These are phyloP conservation scores for Procambarus clarkii DNA, from an alignment of 1,140 invertebrate species.

Conservation along the genomic window DNA sequence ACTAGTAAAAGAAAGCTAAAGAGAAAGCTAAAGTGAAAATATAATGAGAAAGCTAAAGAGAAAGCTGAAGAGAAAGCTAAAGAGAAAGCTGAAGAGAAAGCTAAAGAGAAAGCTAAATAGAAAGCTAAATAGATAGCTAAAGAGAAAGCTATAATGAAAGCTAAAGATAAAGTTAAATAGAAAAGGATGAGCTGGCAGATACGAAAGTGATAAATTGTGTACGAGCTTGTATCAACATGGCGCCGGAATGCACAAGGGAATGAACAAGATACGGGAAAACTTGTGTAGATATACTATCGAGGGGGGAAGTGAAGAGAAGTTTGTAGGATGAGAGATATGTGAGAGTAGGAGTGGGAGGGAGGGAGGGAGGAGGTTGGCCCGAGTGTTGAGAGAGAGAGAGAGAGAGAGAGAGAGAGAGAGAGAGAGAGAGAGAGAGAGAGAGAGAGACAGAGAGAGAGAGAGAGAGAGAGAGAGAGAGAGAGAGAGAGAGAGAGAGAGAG, in stretches of 20 bases:
- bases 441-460: not conserved
- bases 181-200: not conserved
- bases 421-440: not conserved
- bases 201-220: not conserved
- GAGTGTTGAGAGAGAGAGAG: not conserved
- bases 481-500: no score
- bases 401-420: not conserved
- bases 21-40: no score
- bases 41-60: no score
- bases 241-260: not conserved
- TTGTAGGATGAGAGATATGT: not conserved
- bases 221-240: not conserved
- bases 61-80: no score
- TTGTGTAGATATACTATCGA: not conserved
- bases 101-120: no score
- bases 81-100: not conserved
- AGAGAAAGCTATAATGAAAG: no score
- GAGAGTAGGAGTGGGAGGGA: not conserved
- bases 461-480: not conserved
- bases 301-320: not conserved
- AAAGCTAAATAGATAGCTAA: no score
- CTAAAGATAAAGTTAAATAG: not conserved
- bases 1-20: no score
- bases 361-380: not conserved
- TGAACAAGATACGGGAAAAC: conserved; percentile 1